Percentiles rank a stretch among this genome's conserved stretches.
These are phyloP conservation scores for Notoglanidium macrostoma DNA, from an alignment of 2,797 vertebrate species.

Conservation along the genomic window DNA sequence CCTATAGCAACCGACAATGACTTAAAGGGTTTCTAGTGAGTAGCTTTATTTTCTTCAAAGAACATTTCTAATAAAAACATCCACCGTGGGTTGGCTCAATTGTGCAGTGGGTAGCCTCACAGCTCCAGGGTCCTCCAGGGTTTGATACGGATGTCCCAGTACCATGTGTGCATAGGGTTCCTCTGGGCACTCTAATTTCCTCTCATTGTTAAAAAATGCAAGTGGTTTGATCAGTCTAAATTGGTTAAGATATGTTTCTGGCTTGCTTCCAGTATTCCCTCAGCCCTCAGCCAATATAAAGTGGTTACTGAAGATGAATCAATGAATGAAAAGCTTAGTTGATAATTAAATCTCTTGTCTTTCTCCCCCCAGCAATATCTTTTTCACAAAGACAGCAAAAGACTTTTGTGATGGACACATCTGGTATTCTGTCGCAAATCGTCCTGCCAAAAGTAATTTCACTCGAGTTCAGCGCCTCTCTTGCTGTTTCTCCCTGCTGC, in stretches of 20 bases:
- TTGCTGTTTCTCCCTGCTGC: conserved; percentile 91
- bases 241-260: not conserved
- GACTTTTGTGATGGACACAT: conserved; percentile 92
- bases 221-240: not conserved
- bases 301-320: not conserved
- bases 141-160: not conserved
- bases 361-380: conserved; percentile 81
- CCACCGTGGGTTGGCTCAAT: not conserved
- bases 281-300: not conserved
- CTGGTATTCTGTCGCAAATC: conserved; percentile 91
- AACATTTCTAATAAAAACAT: not conserved
- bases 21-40: conserved; percentile 89
- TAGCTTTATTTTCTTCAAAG: not conserved
- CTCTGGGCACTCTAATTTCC: not conserved
- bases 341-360: not conserved
- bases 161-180: not conserved
- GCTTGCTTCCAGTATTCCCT: not conserved
- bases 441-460: conserved; percentile 86
- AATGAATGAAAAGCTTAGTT: not conserved
- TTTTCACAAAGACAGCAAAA: conserved; percentile 90
- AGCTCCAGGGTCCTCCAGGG: not conserved
- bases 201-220: not conserved
- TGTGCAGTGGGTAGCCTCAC: not conserved
- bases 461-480: conserved; percentile 90
- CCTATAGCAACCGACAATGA: conserved; percentile 87